Conservation (phyloP, 2,113 vertebrate species). For the Microtus montanus region DNA sequence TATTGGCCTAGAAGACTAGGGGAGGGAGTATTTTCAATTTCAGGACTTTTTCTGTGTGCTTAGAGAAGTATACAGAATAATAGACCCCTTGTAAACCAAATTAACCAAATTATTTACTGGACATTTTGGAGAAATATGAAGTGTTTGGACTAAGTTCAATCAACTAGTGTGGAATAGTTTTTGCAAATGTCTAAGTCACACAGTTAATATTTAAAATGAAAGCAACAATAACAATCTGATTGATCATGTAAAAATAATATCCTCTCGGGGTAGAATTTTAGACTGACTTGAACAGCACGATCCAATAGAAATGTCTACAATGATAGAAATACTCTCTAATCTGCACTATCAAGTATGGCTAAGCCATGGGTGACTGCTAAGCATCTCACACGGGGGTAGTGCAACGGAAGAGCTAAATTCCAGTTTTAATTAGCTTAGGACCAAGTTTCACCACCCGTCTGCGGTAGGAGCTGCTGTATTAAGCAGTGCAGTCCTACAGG, state of each 20-base stretch:
- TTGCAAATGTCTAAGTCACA: conserved; percentile 68
- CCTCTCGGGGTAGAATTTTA: neutral
- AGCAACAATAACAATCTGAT: conserved; percentile 54
- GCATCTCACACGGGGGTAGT: neutral
- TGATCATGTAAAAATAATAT: conserved; percentile 54
- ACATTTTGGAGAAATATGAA: conserved; percentile 65
- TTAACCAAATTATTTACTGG: neutral
- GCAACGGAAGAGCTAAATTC: neutral
- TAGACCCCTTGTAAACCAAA: conserved; percentile 31
- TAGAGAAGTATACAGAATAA: conserved; percentile 20
- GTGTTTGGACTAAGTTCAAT: conserved; percentile 50
- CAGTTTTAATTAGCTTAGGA: conserved; percentile 28
- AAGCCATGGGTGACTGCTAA: neutral
- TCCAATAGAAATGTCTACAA: conserved; percentile 7
- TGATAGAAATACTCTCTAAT: neutral
- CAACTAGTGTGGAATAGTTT: conserved; percentile 41
- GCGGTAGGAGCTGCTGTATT: neutral
- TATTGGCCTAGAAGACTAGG: neutral
- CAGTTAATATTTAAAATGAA: conserved; percentile 3
- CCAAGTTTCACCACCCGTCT: neutral
- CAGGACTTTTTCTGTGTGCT: conserved; percentile 48
- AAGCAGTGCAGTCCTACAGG: neutral
- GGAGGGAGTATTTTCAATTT: conserved; percentile 42
- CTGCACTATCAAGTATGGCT: neutral
- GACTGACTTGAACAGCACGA: neutral